Base-by-base conservation (phyloP, 2,797 vertebrate genomes). In the Pitangus sulphuratus region DNA sequence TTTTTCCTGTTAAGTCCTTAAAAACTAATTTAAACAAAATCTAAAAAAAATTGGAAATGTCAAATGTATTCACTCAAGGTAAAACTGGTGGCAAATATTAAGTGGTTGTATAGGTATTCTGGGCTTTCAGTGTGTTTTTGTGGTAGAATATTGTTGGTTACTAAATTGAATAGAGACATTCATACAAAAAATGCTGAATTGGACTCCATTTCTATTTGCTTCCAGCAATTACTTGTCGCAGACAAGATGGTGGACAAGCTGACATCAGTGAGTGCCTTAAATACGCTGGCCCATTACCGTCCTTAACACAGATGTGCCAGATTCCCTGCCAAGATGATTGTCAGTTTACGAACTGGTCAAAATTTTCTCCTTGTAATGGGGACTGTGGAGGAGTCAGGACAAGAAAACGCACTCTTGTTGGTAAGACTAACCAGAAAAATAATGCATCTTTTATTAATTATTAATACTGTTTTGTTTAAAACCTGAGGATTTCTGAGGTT, bases 271-370 rank as follows among this genome's bases (percentile, higher is more conserved):
- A 99, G 93, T 99, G 99, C 97, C 98, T 99, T 96, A 98, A 97
- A 94, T 97, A 98, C 44, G 97, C 98, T 82, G 98, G 98, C 83
- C 96, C 98, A 20, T 98, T 99, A 98, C 99, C 99, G 42, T 53
- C 98, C 61, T 98, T 99, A 97, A 99, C 98, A 79, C 99, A 99
- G 95, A 97, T 76, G 39, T 99, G 99, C 97, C 99, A 99, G 97
- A 98, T 99, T 65, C 99, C 99, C 81, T 99, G 99, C 98, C 99
- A 99, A 97, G 99, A 99, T 6, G 99, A 99, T 97, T 99, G 99
- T 97, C 99, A 99, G 96, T 99, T 99, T 92, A 99, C 99, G 22
- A 99, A 95, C 98, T 99, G 99, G 99, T 99, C 99, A 96, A 99
- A 99, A 97, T 99, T 99, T 98, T 99, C 99, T 71, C 98, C 99